Percentiles rank a stretch among this genome's conserved stretches.
Conservation (phyloP, 2,888 invertebrate species). For the Hypercompe scribonia region DNA sequence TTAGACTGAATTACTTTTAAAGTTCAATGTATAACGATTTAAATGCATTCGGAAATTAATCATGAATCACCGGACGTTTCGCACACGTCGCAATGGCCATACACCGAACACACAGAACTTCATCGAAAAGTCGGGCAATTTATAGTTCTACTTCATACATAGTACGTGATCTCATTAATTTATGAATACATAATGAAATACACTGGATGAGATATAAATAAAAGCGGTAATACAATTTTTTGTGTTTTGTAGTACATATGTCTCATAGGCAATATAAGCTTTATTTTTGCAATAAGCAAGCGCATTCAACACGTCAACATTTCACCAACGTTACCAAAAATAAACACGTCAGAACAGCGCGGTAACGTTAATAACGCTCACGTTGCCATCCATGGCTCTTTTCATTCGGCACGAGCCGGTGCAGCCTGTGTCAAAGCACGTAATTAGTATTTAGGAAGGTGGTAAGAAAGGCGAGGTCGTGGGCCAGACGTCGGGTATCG, state of each 20-base stretch:
- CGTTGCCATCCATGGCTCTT: conserved; percentile 77
- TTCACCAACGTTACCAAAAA: conserved; percentile 70
- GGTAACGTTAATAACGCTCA: conserved; percentile 79
- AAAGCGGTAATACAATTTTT: neutral
- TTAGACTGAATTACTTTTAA: neutral
- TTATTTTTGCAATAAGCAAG: conserved; percentile 33
- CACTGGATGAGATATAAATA: neutral
- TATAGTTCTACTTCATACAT: neutral
- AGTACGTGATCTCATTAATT: neutral
- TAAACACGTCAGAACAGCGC: conserved; percentile 67
- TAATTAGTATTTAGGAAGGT: conserved; percentile 87
- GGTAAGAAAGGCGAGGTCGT: conserved; percentile 86
- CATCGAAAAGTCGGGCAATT: neutral
- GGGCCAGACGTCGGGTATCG: conserved; percentile 89
- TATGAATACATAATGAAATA: neutral
- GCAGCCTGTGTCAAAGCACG: conserved; percentile 86
- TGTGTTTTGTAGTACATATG: neutral
- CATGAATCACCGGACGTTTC: neutral
- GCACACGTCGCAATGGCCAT: neutral
- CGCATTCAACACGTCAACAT: conserved; percentile 58
- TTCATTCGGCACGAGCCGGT: conserved; percentile 80
- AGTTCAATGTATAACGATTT: neutral
- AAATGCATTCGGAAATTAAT: neutral
- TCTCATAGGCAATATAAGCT: neutral
- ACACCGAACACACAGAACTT: neutral